Evolutionary conservation across 2,888 invertebrate species (phyloP).

Genomic region (Automeris io): DNA sequence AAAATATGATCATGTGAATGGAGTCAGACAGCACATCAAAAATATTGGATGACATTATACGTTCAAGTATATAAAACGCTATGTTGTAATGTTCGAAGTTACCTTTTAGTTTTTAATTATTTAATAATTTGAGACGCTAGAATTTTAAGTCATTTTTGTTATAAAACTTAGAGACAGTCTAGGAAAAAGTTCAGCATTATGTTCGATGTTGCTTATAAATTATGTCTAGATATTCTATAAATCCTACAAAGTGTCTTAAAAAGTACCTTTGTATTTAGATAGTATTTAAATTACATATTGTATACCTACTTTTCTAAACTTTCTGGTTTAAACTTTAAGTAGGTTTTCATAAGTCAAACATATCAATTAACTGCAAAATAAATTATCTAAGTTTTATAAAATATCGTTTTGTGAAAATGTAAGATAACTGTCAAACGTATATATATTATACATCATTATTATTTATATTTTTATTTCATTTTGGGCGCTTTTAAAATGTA

Average conservation of each 20-base stretch:
- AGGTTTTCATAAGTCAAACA: slow-evolving; percentile 8
- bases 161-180: slow-evolving; percentile 48
- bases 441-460: no score
- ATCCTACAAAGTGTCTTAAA: slow-evolving; percentile 63
- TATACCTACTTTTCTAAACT: slow-evolving; percentile 19
- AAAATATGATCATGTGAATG: slow-evolving; percentile 13
- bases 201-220: slow-evolving; percentile 18
- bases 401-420: no score
- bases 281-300: slow-evolving; percentile 19
- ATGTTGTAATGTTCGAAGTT: slow-evolving; percentile 56
- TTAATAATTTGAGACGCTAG: slow-evolving; percentile 65
- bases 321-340: slow-evolving; percentile 2
- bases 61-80: slow-evolving; percentile 17
- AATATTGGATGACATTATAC: slow-evolving; percentile 12
- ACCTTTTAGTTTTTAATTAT: slow-evolving; percentile 72
- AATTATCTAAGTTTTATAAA: neutral
- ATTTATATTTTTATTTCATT: no score
- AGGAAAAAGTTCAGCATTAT: slow-evolving; percentile 73
- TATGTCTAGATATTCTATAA: slow-evolving; percentile 5
- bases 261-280: slow-evolving; percentile 67
- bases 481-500: no score
- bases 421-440: no score
- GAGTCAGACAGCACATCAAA: slow-evolving; percentile 3
- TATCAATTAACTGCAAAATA: slow-evolving; percentile 8
- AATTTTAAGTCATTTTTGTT: slow-evolving; percentile 59